A percentile compares a stretch with the other conserved stretches of the same genome.
Evolutionary conservation across 1,140 invertebrate genomes (phyloP).

Genomic region (Hylaeus volcanicus): DNA sequence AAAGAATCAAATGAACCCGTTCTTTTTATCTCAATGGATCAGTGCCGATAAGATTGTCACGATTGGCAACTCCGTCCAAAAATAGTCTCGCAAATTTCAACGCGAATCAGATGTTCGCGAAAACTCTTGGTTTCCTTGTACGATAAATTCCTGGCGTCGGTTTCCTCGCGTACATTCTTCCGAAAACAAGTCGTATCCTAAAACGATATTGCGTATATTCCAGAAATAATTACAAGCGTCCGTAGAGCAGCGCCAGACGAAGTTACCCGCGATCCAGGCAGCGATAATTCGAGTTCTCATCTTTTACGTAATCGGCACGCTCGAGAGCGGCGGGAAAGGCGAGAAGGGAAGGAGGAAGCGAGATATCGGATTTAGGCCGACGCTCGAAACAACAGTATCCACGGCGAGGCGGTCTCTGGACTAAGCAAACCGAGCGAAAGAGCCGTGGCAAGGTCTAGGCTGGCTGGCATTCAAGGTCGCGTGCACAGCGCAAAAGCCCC

Average conservation of each 20-base stretch:
- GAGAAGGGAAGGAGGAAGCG: conserved; percentile 34
- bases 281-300: conserved; percentile 43
- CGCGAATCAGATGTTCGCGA: too few species aligned
- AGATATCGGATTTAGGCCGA: conserved; percentile 42
- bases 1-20: too few species aligned
- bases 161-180: neutral
- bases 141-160: neutral
- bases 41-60: too few species aligned
- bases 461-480: conserved; percentile 72
- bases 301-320: conserved; percentile 55
- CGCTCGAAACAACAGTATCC: conserved; percentile 55
- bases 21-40: too few species aligned
- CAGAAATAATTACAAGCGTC: neutral
- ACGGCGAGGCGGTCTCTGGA: conserved; percentile 51
- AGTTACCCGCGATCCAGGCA: conserved; percentile 17
- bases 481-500: conserved; percentile 68
- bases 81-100: too few species aligned
- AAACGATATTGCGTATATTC: neutral
- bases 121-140: too few species aligned
- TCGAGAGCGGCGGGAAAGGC: conserved; percentile 29
- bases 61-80: too few species aligned
- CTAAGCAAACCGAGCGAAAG: conserved; percentile 59
- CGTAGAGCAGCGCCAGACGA: neutral
- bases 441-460: conserved; percentile 72
- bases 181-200: neutral